These are phyloP conservation scores for Acleris laterana DNA, from an alignment of 2,888 invertebrate genomes.

Conservation along the genomic window DNA sequence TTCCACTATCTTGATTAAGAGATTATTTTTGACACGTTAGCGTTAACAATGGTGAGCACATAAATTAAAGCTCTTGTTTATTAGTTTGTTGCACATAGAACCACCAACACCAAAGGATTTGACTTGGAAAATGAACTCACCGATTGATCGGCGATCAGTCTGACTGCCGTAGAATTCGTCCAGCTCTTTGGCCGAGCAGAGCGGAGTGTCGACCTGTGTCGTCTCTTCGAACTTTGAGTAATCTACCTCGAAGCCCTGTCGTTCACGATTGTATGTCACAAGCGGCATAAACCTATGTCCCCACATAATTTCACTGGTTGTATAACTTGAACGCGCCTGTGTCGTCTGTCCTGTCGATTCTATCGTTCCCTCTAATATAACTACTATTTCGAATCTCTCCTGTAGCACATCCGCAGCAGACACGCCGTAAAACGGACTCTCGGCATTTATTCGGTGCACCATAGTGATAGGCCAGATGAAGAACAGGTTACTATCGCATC, in stretches of 20 bases:
- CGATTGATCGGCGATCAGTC: conserved; percentile 81
- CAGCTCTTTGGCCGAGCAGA: conserved; percentile 88
- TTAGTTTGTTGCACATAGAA: conserved; percentile 53
- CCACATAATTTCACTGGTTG: conserved; percentile 92
- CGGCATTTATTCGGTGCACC: conserved; percentile 92
- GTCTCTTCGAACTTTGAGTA: conserved; percentile 93
- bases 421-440: conserved; percentile 93
- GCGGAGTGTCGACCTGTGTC: conserved; percentile 90
- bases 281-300: conserved; percentile 91
- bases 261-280: conserved; percentile 89
- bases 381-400: conserved; percentile 92
- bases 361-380: conserved; percentile 92
- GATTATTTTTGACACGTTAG: conserved; percentile 41
- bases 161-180: conserved; percentile 86
- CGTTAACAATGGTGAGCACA: conserved; percentile 45
- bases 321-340: conserved; percentile 90
- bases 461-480: conserved; percentile 97
- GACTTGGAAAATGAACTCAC: conserved; percentile 71
- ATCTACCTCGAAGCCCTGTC: conserved; percentile 91
- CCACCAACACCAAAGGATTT: conserved; percentile 57
- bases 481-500: conserved; percentile 92
- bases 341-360: conserved; percentile 92
- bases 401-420: conserved; percentile 92
- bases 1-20: conserved; percentile 44
- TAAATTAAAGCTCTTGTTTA: conserved; percentile 47